Evolutionary conservation across 2,888 invertebrate species (phyloP).

Genomic region (Drosophila infuscata): DNA sequence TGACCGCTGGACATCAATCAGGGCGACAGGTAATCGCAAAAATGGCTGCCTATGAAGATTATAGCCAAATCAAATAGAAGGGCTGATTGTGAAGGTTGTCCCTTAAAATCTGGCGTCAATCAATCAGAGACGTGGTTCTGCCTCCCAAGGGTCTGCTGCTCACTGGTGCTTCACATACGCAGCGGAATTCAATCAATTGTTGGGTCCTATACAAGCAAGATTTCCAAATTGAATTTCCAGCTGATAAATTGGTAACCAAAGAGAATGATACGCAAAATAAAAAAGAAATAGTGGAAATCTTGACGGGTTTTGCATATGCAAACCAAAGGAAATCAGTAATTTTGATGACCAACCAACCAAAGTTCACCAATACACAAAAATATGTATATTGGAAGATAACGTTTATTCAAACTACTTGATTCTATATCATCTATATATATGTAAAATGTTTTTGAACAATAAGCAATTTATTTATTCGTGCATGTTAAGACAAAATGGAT

Average conservation of each 20-base stretch:
- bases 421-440: neutral
- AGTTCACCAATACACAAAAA: conserved; percentile 12
- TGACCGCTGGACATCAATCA: conserved; percentile 71
- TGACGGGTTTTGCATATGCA: conserved; percentile 52
- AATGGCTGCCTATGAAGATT: neutral
- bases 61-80: conserved; percentile 12
- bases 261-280: conserved; percentile 64
- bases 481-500: conserved; percentile 8
- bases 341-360: conserved; percentile 39
- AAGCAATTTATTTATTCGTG: neutral
- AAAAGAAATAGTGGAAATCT: conserved; percentile 38
- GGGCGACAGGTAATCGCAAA: conserved; percentile 50
- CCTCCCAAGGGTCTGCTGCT: neutral
- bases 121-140: conserved; percentile 56
- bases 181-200: conserved; percentile 66
- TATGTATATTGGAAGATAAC: neutral
- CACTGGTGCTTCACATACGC: conserved; percentile 19
- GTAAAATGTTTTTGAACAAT: too few species aligned
- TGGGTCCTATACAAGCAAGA: conserved; percentile 55
- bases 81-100: conserved; percentile 30
- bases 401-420: neutral
- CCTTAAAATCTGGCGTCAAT: conserved; percentile 40
- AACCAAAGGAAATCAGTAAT: conserved; percentile 27
- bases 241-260: conserved; percentile 59
- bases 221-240: conserved; percentile 61